Conservation (phyloP, 2,113 vertebrate species). For the Toxostoma redivivum region DNA sequence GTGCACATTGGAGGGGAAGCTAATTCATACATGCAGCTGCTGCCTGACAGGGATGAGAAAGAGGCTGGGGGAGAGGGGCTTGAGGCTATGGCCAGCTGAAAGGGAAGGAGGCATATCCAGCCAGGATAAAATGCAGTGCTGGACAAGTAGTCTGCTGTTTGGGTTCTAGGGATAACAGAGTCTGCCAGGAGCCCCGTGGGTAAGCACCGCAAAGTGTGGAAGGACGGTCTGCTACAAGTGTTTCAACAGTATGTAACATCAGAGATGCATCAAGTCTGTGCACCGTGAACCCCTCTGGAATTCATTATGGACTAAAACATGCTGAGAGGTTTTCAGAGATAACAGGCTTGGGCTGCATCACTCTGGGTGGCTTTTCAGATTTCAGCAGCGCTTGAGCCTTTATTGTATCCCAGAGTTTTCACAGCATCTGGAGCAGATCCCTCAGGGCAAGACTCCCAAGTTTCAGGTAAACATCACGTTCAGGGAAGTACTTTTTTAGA, state of each 20-base stretch:
- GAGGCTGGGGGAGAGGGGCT: not conserved
- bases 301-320: not conserved
- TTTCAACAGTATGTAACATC: not conserved
- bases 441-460: not conserved
- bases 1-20: not conserved
- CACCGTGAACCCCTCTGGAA: not conserved
- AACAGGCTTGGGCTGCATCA: not conserved
- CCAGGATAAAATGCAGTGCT: not conserved
- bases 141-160: not conserved
- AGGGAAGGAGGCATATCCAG: not conserved
- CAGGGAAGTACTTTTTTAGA: not conserved
- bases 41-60: not conserved
- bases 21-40: not conserved
- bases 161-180: not conserved
- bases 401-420: not conserved
- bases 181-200: not conserved
- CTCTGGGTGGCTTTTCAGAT: not conserved
- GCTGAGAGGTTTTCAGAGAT: not conserved
- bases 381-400: not conserved
- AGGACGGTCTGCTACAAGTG: not conserved
- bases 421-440: not conserved
- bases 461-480: constrained; percentile 24
- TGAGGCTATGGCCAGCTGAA: not conserved
- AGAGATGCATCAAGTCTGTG: not conserved
- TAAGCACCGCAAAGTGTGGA: not conserved